Conservation (phyloP, 2,797 vertebrate species). For the Phyllotis vaccarum region DNA sequence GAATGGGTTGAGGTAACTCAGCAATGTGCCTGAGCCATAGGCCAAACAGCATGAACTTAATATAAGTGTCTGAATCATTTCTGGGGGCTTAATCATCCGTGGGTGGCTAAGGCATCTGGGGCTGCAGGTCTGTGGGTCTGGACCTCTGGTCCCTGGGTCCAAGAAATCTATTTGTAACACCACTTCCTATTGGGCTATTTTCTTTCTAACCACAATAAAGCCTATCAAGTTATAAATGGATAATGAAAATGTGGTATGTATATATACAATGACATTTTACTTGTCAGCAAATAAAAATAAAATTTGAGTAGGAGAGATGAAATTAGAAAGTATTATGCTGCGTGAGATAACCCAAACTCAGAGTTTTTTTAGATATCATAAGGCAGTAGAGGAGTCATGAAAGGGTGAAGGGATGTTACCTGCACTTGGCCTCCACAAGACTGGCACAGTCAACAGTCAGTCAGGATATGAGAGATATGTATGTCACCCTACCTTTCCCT, state of each 20-base stretch:
- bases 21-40: too few species aligned
- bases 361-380: not conserved
- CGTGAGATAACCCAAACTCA: not conserved
- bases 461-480: not conserved
- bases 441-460: not conserved
- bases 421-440: not conserved
- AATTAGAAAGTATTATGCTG: too few species aligned
- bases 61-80: too few species aligned
- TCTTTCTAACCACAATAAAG: not conserved
- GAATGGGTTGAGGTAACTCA: too few species aligned
- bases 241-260: not conserved
- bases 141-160: too few species aligned
- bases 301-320: not conserved
- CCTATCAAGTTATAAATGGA: not conserved
- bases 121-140: too few species aligned
- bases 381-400: not conserved
- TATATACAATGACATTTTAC: not conserved
- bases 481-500: not conserved
- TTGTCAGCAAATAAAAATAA: not conserved
- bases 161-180: too few species aligned
- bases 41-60: too few species aligned
- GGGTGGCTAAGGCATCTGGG: too few species aligned
- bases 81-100: too few species aligned
- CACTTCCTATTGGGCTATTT: not conserved
- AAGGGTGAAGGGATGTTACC: not conserved